Evolutionary conservation across 2,113 vertebrate species (phyloP).

Genomic region (Ciconia stormi): DNA sequence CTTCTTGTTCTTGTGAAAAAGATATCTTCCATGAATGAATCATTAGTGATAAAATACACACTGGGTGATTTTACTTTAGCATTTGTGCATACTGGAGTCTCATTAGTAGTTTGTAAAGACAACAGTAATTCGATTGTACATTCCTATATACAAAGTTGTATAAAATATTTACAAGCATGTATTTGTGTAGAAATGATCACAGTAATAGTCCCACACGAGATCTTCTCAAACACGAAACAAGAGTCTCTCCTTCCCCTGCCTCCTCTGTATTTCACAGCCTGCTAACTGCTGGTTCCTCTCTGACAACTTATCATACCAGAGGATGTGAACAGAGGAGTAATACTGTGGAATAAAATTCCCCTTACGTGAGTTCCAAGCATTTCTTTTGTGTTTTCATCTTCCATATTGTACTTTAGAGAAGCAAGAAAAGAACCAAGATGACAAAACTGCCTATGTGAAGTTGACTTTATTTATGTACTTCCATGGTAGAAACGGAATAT

Average conservation of each 20-base stretch:
- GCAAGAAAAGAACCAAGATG: not conserved
- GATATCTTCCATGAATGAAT: not conserved
- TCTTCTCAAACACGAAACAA: not conserved
- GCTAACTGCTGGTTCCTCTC: not conserved
- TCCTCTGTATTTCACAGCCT: not conserved
- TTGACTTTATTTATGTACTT: not conserved
- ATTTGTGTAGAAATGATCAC: not conserved
- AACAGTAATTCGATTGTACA: not conserved
- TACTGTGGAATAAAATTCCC: not conserved
- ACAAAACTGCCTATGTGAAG: not conserved
- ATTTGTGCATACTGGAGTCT: not conserved
- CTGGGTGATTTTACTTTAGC: not conserved
- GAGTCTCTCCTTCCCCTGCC: not conserved
- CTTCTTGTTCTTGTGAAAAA: not conserved
- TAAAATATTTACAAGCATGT: not conserved
- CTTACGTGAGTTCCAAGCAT: not conserved
- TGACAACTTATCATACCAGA: not conserved
- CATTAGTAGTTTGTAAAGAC: not conserved
- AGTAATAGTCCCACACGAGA: not conserved
- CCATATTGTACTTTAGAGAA: not conserved
- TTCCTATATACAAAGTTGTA: not conserved
- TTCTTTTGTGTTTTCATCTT: not conserved
- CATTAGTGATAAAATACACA: not conserved
- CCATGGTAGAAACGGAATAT: not conserved
- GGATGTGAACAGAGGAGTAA: not conserved